Percentiles rank a stretch among this genome's conserved stretches.
phyloP scores from a whole-genome alignment of 2,797 vertebrate species.

The Crotalus adamanteus region DNA sequence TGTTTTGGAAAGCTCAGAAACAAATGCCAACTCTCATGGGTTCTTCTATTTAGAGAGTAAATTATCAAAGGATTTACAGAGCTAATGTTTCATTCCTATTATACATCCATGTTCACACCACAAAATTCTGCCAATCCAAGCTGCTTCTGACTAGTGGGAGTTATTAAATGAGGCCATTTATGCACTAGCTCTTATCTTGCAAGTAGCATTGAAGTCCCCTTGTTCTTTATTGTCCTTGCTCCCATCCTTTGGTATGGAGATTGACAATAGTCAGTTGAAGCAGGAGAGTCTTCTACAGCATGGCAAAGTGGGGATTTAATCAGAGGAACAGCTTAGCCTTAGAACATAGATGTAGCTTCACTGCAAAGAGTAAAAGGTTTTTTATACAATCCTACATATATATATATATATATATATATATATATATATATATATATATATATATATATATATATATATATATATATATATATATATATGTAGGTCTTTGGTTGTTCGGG shows the following conservation, averaged over 20 bases:
- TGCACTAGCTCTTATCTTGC: not conserved
- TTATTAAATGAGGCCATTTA: not conserved
- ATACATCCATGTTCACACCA: conserved; percentile 32
- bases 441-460: too few relatives aligned
- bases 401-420: not conserved
- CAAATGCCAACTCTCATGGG: conserved; percentile 33
- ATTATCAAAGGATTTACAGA: conserved; percentile 52
- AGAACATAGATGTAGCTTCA: not conserved
- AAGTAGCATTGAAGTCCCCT: not conserved
- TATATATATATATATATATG: too few relatives aligned
- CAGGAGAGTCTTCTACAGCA: not conserved
- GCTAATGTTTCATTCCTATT: conserved; percentile 53
- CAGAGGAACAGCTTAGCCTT: not conserved
- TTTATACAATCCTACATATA: not conserved
- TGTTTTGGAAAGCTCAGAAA: conserved; percentile 54
- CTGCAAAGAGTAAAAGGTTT: not conserved
- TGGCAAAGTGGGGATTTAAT: not conserved
- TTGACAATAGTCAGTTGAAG: not conserved
- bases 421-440: too few relatives aligned
- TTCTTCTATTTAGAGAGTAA: conserved; percentile 38
- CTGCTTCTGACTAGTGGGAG: not conserved
- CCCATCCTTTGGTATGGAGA: not conserved
- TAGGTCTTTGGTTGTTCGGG: too few relatives aligned
- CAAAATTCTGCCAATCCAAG: conserved; percentile 15
- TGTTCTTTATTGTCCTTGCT: not conserved